These are phyloP conservation scores for Noctilio leporinus DNA, from an alignment of 2,113 vertebrate genomes.

Conservation along the genomic window DNA sequence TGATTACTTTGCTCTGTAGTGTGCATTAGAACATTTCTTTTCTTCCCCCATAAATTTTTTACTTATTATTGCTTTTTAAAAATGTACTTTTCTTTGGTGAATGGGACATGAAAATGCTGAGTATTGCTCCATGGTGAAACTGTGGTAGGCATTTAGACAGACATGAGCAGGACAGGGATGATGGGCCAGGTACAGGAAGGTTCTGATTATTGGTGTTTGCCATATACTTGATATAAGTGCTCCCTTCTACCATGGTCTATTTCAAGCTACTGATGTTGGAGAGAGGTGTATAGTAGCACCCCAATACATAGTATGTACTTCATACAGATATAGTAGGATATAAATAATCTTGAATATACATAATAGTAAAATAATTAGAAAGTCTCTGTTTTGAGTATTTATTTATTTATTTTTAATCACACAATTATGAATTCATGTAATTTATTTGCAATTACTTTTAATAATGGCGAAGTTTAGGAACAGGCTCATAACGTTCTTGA, in stretches of 20 bases:
- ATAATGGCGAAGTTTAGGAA: neutral
- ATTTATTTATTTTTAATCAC: neutral
- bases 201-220: neutral
- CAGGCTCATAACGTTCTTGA: neutral
- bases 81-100: neutral
- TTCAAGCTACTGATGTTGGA: neutral
- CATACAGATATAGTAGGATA: neutral
- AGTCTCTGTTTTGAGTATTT: neutral
- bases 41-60: neutral
- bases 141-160: neutral
- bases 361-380: neutral
- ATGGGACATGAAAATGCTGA: neutral
- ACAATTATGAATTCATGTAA: neutral
- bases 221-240: neutral
- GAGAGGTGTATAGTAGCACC: neutral
- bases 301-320: neutral
- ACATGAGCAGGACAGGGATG: too few species aligned
- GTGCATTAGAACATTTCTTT: neutral
- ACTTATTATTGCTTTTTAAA: neutral
- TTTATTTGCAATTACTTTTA: neutral
- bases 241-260: neutral
- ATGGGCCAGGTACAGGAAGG: neutral
- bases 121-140: neutral
- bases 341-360: neutral
- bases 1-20: neutral